phyloP scores from a whole-genome alignment of 2,888 invertebrate genomes.

The Periphyllus acericola region DNA sequence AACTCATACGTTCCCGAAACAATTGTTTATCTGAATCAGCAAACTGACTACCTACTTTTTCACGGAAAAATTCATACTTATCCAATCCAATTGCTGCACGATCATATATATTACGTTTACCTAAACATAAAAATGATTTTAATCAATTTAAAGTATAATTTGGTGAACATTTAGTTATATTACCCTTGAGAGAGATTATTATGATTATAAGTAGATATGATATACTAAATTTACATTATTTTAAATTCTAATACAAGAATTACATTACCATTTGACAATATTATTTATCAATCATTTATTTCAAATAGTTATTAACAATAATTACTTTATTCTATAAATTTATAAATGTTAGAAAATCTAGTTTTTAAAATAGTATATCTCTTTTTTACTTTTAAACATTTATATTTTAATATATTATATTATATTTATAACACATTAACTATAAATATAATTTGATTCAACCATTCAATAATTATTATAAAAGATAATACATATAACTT shows the following conservation, averaged over 20 bases:
- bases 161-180: background rate
- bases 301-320: no score
- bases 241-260: background rate
- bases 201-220: background rate
- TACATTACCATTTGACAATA: no score
- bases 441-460: no score
- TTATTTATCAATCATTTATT: no score
- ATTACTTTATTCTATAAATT: no score
- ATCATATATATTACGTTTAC: conserved; percentile 65
- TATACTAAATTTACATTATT: background rate
- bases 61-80: conserved; percentile 71
- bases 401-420: no score
- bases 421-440: no score
- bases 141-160: background rate
- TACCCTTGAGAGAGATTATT: background rate
- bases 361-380: no score
- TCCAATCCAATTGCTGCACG: conserved; percentile 74
- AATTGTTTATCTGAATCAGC: conserved; percentile 66
- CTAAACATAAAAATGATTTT: conserved; percentile 38
- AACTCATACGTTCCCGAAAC: conserved; percentile 78
- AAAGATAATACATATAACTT: background rate
- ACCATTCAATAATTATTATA: background rate
- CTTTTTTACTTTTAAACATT: no score
- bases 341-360: no score
- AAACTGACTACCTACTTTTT: conserved; percentile 73